A percentile compares a stretch with the other conserved stretches of the same genome.
phyloP scores from a whole-genome alignment of 2,797 vertebrate genomes.

The Epinephelus awoara region DNA sequence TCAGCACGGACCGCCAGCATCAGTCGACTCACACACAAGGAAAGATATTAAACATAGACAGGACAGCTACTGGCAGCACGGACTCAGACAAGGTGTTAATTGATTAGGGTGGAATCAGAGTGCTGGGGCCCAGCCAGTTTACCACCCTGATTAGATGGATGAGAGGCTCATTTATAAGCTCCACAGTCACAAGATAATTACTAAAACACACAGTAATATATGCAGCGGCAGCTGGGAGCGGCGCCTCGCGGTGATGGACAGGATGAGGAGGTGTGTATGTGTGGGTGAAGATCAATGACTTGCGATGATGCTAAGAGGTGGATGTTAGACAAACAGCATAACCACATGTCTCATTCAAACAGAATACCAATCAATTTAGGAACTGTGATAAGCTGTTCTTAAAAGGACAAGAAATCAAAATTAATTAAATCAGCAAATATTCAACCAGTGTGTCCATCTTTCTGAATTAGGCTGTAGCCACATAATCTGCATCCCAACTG shows the following conservation, averaged over 20 bases:
- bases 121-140: conserved; percentile 77
- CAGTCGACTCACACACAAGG: conserved; percentile 55
- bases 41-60: conserved; percentile 77
- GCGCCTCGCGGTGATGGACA: conserved; percentile 55
- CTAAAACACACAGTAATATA: conserved; percentile 77
- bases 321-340: conserved; percentile 9
- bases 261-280: conserved; percentile 24
- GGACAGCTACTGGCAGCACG: conserved; percentile 60
- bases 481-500: not conserved
- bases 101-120: conserved; percentile 83
- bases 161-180: conserved; percentile 84
- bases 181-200: conserved; percentile 83
- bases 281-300: conserved; percentile 27
- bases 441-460: not conserved
- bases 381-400: not conserved
- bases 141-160: conserved; percentile 81
- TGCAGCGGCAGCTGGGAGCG: conserved; percentile 68
- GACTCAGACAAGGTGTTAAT: conserved; percentile 86
- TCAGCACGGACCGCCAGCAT: conserved; percentile 41
- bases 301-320: conserved; percentile 9
- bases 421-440: conserved; percentile 2
- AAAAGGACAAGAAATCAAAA: not conserved
- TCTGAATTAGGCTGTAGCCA: not conserved
- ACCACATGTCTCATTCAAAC: conserved; percentile 22
- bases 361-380: conserved; percentile 3